A percentile compares a stretch with the other conserved stretches of the same genome.
Conservation (phyloP, 2,797 vertebrate genomes). For the Anguilla megastoma region DNA sequence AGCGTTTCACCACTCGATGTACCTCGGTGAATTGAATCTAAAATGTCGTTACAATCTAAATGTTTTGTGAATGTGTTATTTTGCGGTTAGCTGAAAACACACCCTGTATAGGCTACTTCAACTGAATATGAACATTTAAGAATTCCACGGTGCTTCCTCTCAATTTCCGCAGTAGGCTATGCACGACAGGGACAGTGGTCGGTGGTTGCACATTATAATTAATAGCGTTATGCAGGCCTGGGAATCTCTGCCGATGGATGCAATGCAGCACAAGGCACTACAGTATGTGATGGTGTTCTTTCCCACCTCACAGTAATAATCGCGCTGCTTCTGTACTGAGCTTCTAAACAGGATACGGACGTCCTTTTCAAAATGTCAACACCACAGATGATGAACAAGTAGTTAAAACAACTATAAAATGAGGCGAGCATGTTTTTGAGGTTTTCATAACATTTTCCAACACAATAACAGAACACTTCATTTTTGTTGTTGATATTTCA, state of each 20-base stretch:
- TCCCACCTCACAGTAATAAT: background rate
- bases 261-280: background rate
- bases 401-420: background rate
- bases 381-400: background rate
- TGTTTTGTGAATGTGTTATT: slow-evolving; percentile 6
- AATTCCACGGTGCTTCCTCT: slow-evolving; percentile 9
- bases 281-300: background rate
- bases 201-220: background rate
- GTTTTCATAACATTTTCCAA: too few relatives aligned
- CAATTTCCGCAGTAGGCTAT: background rate
- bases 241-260: background rate
- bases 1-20: background rate
- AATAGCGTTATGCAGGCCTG: slow-evolving; percentile 7
- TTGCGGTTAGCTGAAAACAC: background rate
- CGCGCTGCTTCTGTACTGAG: background rate
- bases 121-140: background rate
- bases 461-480: too few relatives aligned
- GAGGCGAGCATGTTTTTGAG: background rate
- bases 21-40: background rate
- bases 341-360: background rate
- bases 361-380: background rate
- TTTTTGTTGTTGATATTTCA: too few relatives aligned
- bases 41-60: background rate
- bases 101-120: background rate
- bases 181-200: background rate